phyloP scores from a whole-genome alignment of 2,888 invertebrate species.

The Dugesia japonica region DNA sequence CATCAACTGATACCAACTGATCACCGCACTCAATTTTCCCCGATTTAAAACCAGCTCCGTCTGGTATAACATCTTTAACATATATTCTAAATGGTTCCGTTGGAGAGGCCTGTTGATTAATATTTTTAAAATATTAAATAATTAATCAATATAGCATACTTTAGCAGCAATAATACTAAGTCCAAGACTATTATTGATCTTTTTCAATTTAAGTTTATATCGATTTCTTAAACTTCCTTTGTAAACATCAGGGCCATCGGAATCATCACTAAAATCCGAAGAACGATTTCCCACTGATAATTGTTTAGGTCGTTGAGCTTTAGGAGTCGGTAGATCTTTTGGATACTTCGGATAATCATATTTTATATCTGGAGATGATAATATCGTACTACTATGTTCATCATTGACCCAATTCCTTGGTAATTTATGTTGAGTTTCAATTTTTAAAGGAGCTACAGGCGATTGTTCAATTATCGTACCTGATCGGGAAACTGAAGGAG shows the following conservation, averaged over 20 bases:
- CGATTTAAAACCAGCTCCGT: conserved; percentile 56
- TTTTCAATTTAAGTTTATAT: conserved; percentile 44
- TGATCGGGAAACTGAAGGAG: neutral
- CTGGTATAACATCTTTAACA: conserved; percentile 90
- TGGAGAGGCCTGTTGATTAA: conserved; percentile 49
- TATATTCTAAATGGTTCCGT: conserved; percentile 80
- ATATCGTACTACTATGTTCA: neutral
- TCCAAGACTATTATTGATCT: conserved; percentile 89
- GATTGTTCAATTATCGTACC: neutral
- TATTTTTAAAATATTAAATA: neutral
- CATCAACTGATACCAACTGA: conserved; percentile 85
- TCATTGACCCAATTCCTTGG: neutral
- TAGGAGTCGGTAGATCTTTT: neutral
- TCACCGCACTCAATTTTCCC: conserved; percentile 87
- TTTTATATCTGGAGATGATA: neutral
- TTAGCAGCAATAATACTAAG: conserved; percentile 94
- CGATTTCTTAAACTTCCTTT: neutral
- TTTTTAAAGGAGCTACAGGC: neutral
- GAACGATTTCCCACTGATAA: neutral
- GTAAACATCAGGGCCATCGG: neutral
- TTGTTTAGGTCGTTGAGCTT: neutral
- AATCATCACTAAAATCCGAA: neutral
- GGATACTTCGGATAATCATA: neutral
- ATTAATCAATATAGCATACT: conserved; percentile 44
- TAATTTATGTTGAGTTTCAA: neutral